A percentile compares a stretch with the other conserved stretches of the same genome.
These are phyloP conservation scores for Aphidius ervi DNA, from an alignment of 1,140 invertebrate species.

Conservation along the genomic window DNA sequence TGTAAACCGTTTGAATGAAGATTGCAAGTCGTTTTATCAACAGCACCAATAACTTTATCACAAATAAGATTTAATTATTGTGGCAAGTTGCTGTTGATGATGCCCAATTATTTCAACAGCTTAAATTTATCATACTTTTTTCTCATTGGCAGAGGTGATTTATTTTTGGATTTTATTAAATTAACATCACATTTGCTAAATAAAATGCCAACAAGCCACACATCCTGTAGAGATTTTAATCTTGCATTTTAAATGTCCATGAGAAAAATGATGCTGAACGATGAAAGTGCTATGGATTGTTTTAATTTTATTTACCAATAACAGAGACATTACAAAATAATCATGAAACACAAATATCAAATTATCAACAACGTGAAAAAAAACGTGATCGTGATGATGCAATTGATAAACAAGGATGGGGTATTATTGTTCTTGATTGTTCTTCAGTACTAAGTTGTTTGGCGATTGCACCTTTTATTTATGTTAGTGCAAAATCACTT, in stretches of 20 bases:
- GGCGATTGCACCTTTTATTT: constrained; percentile 80
- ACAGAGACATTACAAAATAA: constrained; percentile 15
- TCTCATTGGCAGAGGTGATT: constrained; percentile 69
- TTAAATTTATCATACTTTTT: constrained; percentile 73
- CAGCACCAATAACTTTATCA: constrained; percentile 34
- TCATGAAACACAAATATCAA: too few species aligned
- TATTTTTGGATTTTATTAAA: constrained; percentile 68
- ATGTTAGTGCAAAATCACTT: constrained; percentile 66
- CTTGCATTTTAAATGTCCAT: constrained; percentile 57
- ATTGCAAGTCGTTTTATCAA: constrained; percentile 48
- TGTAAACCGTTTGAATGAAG: constrained; percentile 22
- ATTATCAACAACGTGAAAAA: too few species aligned
- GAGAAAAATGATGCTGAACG: constrained; percentile 63
- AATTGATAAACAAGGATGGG: constrained; percentile 59
- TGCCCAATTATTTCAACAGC: constrained; percentile 65
- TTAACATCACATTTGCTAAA: constrained; percentile 51
- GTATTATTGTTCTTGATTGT: constrained; percentile 52
- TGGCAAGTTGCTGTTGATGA: constrained; percentile 71
- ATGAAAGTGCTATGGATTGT: constrained; percentile 56
- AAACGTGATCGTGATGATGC: too few species aligned
- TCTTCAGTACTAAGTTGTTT: constrained; percentile 75
- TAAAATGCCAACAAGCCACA: constrained; percentile 49
- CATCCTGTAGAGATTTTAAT: constrained; percentile 54
- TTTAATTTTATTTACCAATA: constrained; percentile 48
- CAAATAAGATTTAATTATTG: constrained; percentile 55